These are phyloP conservation scores for Synodontis membranacea DNA, from an alignment of 2,113 vertebrate genomes.

Conservation along the genomic window DNA sequence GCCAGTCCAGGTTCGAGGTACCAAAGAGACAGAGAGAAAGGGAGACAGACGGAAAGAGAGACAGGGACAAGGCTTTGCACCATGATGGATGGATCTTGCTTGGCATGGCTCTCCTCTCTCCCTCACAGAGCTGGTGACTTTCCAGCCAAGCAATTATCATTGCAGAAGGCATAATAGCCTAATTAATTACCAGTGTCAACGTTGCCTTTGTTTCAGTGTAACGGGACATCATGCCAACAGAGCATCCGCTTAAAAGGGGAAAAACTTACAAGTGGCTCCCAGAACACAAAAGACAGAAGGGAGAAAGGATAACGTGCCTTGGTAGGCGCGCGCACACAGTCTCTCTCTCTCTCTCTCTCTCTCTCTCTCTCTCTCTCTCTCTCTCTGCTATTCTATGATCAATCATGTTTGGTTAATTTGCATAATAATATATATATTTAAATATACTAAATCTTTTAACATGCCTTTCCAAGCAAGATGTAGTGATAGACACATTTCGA, in stretches of 20 bases:
- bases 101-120: constrained; percentile 79
- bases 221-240: constrained; percentile 86
- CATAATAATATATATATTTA: constrained; percentile 1
- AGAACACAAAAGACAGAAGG: constrained; percentile 39
- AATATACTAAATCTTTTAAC: neutral
- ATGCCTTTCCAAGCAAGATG: constrained; percentile 1
- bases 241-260: constrained; percentile 73
- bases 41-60: constrained; percentile 63
- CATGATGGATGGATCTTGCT: constrained; percentile 88
- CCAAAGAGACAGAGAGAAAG: constrained; percentile 55
- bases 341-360: neutral
- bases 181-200: constrained; percentile 99
- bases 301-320: neutral
- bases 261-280: constrained; percentile 58
- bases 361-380: neutral
- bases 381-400: neutral
- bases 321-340: no score
- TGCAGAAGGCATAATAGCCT: constrained; percentile 97
- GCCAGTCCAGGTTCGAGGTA: constrained; percentile 81
- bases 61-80: constrained; percentile 59
- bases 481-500: constrained; percentile 1
- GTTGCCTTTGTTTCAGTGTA: constrained; percentile 90
- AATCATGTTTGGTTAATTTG: neutral
- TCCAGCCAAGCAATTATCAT: constrained; percentile 99
- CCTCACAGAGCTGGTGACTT: constrained; percentile 92